Evolutionary conservation across 2,113 vertebrate species (phyloP).

Genomic region (Balaenoptera acutorostrata): DNA sequence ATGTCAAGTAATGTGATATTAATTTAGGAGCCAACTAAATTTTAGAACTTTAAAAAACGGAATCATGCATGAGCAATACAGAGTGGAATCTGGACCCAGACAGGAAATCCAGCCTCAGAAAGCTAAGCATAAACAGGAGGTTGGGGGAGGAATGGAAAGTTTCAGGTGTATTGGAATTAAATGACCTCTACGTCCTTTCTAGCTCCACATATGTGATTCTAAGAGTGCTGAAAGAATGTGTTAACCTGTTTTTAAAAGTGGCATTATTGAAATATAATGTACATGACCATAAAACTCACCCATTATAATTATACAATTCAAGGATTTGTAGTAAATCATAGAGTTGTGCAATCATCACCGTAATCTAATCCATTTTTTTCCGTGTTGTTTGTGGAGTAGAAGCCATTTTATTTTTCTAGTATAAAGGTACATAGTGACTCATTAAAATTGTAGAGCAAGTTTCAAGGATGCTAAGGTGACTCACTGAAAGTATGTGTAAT

Average conservation of each 20-base stretch:
- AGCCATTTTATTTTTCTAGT: conserved; percentile 24
- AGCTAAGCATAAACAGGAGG: background rate
- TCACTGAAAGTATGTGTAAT: conserved; percentile 17
- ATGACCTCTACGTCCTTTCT: background rate
- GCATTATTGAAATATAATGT: background rate
- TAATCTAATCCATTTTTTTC: background rate
- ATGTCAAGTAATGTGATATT: background rate
- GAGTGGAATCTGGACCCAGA: background rate
- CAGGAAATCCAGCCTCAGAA: background rate
- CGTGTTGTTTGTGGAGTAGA: background rate
- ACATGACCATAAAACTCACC: conserved; percentile 3
- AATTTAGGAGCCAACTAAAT: background rate
- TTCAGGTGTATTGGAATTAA: background rate
- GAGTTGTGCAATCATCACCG: background rate
- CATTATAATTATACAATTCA: background rate
- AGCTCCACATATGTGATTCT: background rate
- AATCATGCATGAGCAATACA: background rate
- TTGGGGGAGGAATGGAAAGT: background rate
- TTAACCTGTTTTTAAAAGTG: background rate
- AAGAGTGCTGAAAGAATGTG: background rate
- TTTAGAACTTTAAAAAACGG: background rate
- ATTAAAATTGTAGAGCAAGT: background rate
- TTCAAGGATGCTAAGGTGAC: conserved; percentile 16
- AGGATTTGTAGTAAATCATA: background rate
- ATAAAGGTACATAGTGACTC: background rate